Conservation (phyloP, 2,113 vertebrate genomes). For the Amia ocellicauda region DNA sequence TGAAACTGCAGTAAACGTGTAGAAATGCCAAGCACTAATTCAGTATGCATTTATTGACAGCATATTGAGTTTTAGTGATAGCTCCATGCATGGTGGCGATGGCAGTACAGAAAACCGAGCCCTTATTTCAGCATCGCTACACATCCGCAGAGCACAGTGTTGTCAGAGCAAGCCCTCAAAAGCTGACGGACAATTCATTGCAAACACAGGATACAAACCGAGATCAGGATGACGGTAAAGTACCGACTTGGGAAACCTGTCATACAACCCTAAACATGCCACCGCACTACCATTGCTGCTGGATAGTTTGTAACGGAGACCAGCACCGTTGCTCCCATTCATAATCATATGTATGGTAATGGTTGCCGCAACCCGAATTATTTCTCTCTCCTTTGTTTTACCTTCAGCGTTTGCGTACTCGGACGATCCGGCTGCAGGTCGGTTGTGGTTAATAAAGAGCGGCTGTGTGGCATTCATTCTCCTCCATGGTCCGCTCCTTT, state of each 20-base stretch:
- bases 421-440: slow-evolving; percentile 14
- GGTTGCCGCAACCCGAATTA: slow-evolving; percentile 1
- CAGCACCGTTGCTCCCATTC: not conserved
- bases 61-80: too few relatives aligned
- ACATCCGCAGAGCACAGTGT: slow-evolving; percentile 9
- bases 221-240: not conserved
- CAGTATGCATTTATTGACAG: too few relatives aligned
- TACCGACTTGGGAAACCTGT: slow-evolving; percentile 3
- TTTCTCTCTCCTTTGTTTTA: not conserved
- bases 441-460: slow-evolving; percentile 27
- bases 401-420: slow-evolving; percentile 14
- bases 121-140: not conserved
- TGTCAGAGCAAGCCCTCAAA: too few relatives aligned
- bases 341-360: not conserved
- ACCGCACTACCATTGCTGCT: not conserved
- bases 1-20: too few relatives aligned
- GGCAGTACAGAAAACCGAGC: too few relatives aligned
- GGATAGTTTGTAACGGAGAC: not conserved
- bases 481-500: slow-evolving; percentile 27
- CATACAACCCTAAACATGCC: slow-evolving; percentile 1
- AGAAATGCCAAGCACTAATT: too few relatives aligned
- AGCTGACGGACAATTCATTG: too few relatives aligned
- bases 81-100: too few relatives aligned
- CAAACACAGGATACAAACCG: too few relatives aligned
- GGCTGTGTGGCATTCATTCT: slow-evolving; percentile 33